Evolutionary conservation across 2,797 vertebrate genomes (phyloP).

Genomic region (Picus viridis): DNA sequence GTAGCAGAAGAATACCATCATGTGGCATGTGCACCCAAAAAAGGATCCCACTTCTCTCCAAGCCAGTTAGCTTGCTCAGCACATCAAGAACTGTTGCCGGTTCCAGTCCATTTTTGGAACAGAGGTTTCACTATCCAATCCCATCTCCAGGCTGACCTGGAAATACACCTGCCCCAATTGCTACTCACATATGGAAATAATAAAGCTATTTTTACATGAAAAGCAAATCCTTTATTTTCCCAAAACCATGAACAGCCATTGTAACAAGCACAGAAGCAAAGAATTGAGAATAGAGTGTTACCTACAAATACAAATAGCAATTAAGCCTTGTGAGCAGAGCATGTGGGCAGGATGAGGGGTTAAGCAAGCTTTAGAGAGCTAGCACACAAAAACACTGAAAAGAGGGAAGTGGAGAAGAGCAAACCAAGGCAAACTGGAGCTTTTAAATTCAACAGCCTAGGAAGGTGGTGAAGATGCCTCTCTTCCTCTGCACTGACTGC

Average conservation of each 20-base stretch:
- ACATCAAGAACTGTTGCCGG: neutral
- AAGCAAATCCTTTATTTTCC: slow-evolving; percentile 28
- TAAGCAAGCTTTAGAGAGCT: neutral
- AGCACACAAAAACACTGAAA: neutral
- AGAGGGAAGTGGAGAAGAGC: neutral
- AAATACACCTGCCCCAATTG: neutral
- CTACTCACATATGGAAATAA: slow-evolving; percentile 19
- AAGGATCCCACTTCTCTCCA: slow-evolving; percentile 4
- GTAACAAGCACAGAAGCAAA: neutral
- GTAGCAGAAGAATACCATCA: neutral
- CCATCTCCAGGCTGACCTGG: slow-evolving; percentile 39
- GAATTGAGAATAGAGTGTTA: neutral
- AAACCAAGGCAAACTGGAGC: neutral
- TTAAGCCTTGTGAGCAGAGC: neutral
- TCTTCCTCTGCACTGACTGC: neutral
- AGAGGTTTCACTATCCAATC: slow-evolving; percentile 2
- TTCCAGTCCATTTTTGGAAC: slow-evolving; percentile 53
- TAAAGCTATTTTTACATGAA: slow-evolving; percentile 45
- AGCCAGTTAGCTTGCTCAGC: neutral
- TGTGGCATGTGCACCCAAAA: neutral
- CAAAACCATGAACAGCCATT: neutral
- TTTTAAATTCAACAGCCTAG: neutral
- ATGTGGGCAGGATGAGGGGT: neutral
- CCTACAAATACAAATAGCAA: neutral
- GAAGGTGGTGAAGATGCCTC: neutral